Evolutionary conservation across 2,797 vertebrate species (phyloP), one percentile per base, ranked within the genome.

Genomic region (Sebastes cheni): DNA sequence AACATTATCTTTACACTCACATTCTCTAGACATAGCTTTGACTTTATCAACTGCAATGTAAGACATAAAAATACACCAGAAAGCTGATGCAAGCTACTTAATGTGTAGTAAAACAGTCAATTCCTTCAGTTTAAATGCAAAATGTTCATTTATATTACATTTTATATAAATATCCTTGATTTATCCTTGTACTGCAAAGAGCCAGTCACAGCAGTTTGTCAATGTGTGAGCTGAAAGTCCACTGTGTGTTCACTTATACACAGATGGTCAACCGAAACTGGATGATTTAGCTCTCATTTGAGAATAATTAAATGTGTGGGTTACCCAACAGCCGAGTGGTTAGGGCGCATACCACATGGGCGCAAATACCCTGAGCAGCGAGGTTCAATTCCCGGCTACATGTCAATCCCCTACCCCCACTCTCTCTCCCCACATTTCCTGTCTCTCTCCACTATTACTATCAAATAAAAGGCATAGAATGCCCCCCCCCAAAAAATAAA

Each of bases 141-240:
- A 83, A 46, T 25, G 9, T 46, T 12, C 1, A 36, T 52, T 11
- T 23, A n/a, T 16, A 29, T 36, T 12, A 6, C 5, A 36, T 27
- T 34, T n/a, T 23, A 66, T 71, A 67, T 27, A 68, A 80, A 85
- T 70, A 73, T 25, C 13, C 4, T 50, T 30, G 0, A 58, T 27
- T 39, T 64, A 23, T 22, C 8, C 1, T 29, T 36, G 22, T 64
- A 67, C 65, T 84, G 69, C 22, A 42, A 61, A 42, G 60, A 34
- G 8, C 12, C n/a, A 39, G n/a, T 56, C 39, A 76, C 32, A 42
- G 64, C 32, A 80, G 58, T 65, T 68, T 75, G 74, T 86, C 73
- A 36, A n/a, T 8, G 14, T 25, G 29, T 29, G 42, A n/a, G 3
- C 2, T 76, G 10, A 59, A 64, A 62, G 23, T 72, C 10, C 34